phyloP scores from a whole-genome alignment of 2,888 invertebrate species.

The Beris morrisii region DNA sequence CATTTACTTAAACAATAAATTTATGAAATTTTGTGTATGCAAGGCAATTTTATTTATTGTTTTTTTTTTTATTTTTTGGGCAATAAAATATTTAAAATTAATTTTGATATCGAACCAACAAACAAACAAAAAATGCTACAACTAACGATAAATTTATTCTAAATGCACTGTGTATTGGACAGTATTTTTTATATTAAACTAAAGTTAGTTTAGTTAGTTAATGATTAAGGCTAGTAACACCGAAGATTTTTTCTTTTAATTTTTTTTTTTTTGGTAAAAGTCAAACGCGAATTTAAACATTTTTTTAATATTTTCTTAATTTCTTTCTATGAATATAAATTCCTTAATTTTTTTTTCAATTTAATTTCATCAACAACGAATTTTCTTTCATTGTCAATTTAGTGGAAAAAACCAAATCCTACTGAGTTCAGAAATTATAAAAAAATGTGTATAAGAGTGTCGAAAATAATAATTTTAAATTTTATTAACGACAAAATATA shows the following conservation, averaged over 20 bases:
- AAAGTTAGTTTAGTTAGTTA: too few species aligned
- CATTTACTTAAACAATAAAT: background rate
- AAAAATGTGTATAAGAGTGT: slow-evolving; percentile 8
- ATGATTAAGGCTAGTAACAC: too few species aligned
- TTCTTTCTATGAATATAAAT: too few species aligned
- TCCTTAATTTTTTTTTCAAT: background rate
- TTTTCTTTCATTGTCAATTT: slow-evolving; percentile 27
- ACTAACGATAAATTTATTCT: too few species aligned
- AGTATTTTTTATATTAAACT: too few species aligned
- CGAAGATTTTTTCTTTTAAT: too few species aligned
- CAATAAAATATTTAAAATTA: slow-evolving; percentile 5
- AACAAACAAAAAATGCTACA: background rate
- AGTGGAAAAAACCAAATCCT: slow-evolving; percentile 13
- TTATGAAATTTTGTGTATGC: slow-evolving; percentile 21
- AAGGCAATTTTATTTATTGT: slow-evolving; percentile 3
- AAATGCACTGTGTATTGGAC: too few species aligned
- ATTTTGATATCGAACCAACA: slow-evolving; percentile 10
- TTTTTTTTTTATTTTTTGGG: slow-evolving; percentile 17
- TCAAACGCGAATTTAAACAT: too few species aligned
- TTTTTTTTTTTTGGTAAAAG: too few species aligned
- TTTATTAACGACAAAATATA: slow-evolving; percentile 14
- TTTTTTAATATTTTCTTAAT: too few species aligned
- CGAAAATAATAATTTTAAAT: slow-evolving; percentile 11
- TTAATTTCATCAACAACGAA: slow-evolving; percentile 25
- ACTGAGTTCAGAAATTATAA: slow-evolving; percentile 18